These are phyloP conservation scores for Boleophthalmus pectinirostris DNA, from an alignment of 2,113 vertebrate genomes.

Conservation along the genomic window DNA sequence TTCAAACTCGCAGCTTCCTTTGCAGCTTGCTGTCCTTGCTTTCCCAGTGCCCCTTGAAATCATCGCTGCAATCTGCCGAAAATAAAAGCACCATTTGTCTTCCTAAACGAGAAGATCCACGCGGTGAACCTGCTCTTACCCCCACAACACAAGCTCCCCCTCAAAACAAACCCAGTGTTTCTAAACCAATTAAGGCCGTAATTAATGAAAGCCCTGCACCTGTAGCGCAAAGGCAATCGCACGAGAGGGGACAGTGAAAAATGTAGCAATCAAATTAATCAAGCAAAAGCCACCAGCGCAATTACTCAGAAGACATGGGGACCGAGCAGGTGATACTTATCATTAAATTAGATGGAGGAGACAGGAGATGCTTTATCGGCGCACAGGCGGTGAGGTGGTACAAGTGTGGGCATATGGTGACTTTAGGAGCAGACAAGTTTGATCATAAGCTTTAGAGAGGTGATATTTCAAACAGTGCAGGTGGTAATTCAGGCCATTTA, in stretches of 20 bases:
- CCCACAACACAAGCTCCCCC: conserved; percentile 31
- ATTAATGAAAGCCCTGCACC: conserved; percentile 74
- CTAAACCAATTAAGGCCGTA: conserved; percentile 76
- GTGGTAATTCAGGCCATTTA: background rate
- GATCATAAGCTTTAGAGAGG: background rate
- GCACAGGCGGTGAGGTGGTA: conserved; percentile 26
- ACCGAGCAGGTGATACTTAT: conserved; percentile 69
- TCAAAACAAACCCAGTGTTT: conserved; percentile 69
- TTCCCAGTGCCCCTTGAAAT: conserved; percentile 28
- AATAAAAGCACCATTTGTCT: conserved; percentile 64
- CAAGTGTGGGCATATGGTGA: conserved; percentile 33
- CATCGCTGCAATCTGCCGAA: conserved; percentile 50
- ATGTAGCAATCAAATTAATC: conserved; percentile 75
- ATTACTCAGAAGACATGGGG: conserved; percentile 70
- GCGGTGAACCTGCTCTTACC: conserved; percentile 27
- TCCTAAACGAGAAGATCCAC: conserved; percentile 49
- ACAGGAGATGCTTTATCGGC: conserved; percentile 41
- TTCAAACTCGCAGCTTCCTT: conserved; percentile 13
- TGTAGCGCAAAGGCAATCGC: conserved; percentile 60
- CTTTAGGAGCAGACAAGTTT: conserved; percentile 25
- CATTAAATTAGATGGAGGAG: conserved; percentile 65
- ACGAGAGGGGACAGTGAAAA: conserved; percentile 70
- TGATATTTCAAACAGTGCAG: background rate
- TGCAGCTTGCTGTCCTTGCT: conserved; percentile 43
- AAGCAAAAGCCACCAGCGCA: conserved; percentile 69